phyloP scores from a whole-genome alignment of 2,888 invertebrate species.

The Hermodice carunculata region DNA sequence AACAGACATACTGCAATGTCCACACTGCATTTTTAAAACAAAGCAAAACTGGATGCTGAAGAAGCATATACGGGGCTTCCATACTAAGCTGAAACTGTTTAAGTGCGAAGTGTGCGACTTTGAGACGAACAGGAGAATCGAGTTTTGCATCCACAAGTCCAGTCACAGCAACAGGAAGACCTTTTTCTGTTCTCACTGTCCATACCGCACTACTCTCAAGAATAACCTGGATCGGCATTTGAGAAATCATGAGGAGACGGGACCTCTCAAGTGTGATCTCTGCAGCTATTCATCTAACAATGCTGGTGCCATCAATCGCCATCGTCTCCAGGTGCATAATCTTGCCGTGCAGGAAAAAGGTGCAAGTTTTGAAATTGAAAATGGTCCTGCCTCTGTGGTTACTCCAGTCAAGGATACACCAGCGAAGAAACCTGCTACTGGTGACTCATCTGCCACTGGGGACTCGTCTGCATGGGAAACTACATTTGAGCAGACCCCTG shows the following conservation, averaged over 20 bases:
- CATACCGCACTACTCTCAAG: constrained; percentile 89
- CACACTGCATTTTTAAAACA: constrained; percentile 79
- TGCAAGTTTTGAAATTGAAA: constrained; percentile 17
- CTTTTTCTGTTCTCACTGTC: constrained; percentile 90
- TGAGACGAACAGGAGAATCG: constrained; percentile 81
- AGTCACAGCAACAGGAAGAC: constrained; percentile 47
- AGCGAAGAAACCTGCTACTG: background rate
- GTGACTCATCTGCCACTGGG: no score
- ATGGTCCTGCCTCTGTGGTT: constrained; percentile 6
- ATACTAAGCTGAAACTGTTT: constrained; percentile 84
- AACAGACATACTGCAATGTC: constrained; percentile 73
- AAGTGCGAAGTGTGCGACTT: constrained; percentile 93
- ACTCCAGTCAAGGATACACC: background rate
- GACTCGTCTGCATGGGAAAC: no score
- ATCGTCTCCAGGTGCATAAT: constrained; percentile 59
- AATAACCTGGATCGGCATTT: constrained; percentile 95
- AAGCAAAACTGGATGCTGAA: constrained; percentile 77
- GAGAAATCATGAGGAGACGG: constrained; percentile 56
- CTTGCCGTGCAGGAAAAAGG: constrained; percentile 1
- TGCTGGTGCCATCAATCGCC: constrained; percentile 59
- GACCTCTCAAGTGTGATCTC: constrained; percentile 51
- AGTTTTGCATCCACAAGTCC: constrained; percentile 82
- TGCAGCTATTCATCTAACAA: constrained; percentile 61
- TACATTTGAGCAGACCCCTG: background rate
- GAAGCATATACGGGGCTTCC: constrained; percentile 81